These are phyloP conservation scores for Xiphophorus maculatus DNA, from an alignment of 2,113 vertebrate species.

Conservation along the genomic window DNA sequence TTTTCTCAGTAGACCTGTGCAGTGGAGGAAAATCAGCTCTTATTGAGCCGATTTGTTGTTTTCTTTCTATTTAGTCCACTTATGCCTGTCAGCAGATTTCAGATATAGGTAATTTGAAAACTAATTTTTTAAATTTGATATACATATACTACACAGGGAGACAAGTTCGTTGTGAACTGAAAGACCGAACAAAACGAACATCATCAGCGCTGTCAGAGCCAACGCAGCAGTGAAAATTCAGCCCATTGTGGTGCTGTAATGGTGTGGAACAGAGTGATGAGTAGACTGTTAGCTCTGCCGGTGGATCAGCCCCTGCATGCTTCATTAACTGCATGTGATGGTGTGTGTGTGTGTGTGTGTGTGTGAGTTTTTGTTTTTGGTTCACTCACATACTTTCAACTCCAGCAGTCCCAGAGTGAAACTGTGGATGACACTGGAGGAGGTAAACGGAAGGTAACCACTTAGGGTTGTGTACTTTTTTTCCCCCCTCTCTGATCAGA, in stretches of 20 bases:
- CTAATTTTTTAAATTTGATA: not conserved
- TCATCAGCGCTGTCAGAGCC: conserved; percentile 29
- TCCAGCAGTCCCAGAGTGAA: conserved; percentile 32
- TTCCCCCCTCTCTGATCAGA: conserved; percentile 2
- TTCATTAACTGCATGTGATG: conserved; percentile 64
- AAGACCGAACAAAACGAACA: conserved; percentile 23
- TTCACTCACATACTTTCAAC: conserved; percentile 45
- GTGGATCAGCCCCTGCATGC: conserved; percentile 62
- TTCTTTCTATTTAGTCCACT: not conserved
- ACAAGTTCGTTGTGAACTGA: conserved; percentile 8
- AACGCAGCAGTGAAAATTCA: conserved; percentile 37
- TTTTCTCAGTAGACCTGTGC: not conserved
- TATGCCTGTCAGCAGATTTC: not conserved
- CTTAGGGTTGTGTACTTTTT: conserved; percentile 13
- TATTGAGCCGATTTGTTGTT: not conserved
- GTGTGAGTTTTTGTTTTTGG: conserved; percentile 52
- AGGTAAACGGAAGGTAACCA: conserved; percentile 49
- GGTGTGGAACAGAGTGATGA: conserved; percentile 74
- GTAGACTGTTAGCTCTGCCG: conserved; percentile 54
- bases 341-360: conserved; percentile 20
- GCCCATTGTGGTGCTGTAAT: conserved; percentile 71
- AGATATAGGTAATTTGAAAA: not conserved
- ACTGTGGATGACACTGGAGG: conserved; percentile 12
- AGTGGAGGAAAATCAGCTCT: not conserved
- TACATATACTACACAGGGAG: not conserved